phyloP scores from a whole-genome alignment of 2,888 invertebrate species.

The Drosophila acutilabella region DNA sequence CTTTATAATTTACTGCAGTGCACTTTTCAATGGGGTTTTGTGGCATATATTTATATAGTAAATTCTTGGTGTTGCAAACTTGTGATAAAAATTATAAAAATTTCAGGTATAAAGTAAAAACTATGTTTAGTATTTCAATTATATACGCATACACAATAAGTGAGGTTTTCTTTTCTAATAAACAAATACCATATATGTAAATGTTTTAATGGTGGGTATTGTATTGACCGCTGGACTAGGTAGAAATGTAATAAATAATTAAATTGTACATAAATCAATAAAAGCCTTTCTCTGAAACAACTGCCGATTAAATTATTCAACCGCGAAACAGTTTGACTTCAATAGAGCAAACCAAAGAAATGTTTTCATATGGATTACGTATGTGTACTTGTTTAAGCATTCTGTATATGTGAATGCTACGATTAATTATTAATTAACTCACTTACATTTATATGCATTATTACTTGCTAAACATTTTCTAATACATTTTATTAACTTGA shows the following conservation, averaged over 20 bases:
- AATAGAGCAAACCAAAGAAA: constrained; percentile 48
- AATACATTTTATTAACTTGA: constrained; percentile 71
- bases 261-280: constrained; percentile 8
- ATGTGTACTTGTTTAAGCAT: constrained; percentile 37
- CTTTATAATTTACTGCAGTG: constrained; percentile 17
- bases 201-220: constrained; percentile 55
- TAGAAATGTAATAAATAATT: constrained; percentile 27
- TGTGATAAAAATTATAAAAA: neutral
- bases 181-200: constrained; percentile 43
- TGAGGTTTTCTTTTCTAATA: constrained; percentile 21
- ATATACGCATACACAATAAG: constrained; percentile 30
- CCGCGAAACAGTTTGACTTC: constrained; percentile 18
- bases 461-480: constrained; percentile 76
- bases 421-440: constrained; percentile 44
- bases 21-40: constrained; percentile 1
- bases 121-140: constrained; percentile 29
- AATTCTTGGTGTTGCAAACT: constrained; percentile 32
- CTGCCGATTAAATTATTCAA: neutral
- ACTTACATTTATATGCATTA: constrained; percentile 67
- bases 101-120: constrained; percentile 20
- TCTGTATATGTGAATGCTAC: constrained; percentile 30
- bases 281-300: constrained; percentile 3
- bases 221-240: constrained; percentile 38
- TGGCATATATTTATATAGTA: neutral
- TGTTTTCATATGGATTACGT: constrained; percentile 12